Evolutionary conservation across 2,888 invertebrate species (phyloP).

Genomic region (Diarsia dahlii): DNA sequence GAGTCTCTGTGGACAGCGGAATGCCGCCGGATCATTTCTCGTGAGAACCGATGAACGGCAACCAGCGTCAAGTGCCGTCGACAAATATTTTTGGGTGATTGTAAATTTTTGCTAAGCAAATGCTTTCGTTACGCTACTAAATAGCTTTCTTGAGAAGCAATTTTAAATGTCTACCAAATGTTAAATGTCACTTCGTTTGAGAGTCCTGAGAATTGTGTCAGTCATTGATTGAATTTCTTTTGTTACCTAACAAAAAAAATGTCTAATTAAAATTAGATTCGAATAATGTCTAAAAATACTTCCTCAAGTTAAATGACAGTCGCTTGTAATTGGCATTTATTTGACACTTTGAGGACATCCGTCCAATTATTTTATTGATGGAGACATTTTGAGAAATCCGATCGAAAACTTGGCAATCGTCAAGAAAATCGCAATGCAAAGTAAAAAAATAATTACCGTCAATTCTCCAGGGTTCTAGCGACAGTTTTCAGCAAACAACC

Average conservation of each 20-base stretch:
- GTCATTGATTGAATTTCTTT: slow-evolving; percentile 48
- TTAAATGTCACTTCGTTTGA: slow-evolving; percentile 76
- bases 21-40: slow-evolving; percentile 87
- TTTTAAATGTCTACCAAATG: slow-evolving; percentile 77
- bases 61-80: slow-evolving; percentile 81
- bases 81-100: slow-evolving; percentile 84
- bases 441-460: slow-evolving; percentile 59
- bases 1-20: slow-evolving; percentile 85
- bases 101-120: slow-evolving; percentile 88
- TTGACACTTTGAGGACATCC: slow-evolving; percentile 5
- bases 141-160: slow-evolving; percentile 85
- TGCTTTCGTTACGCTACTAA: slow-evolving; percentile 86
- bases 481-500: slow-evolving; percentile 74
- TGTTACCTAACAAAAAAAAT: slow-evolving; percentile 27
- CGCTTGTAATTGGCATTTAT: slow-evolving; percentile 10
- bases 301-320: slow-evolving; percentile 10
- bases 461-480: slow-evolving; percentile 43
- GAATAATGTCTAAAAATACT: slow-evolving; percentile 20
- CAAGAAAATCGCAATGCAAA: slow-evolving; percentile 48
- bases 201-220: slow-evolving; percentile 86
- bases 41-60: slow-evolving; percentile 84
- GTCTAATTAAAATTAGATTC: slow-evolving; percentile 19
- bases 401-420: neutral
- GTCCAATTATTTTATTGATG: slow-evolving; percentile 30
- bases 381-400: slow-evolving; percentile 9